These are phyloP conservation scores for Calyptommatus sinebrachiatus DNA, from an alignment of 2,113 vertebrate genomes.

Conservation along the genomic window DNA sequence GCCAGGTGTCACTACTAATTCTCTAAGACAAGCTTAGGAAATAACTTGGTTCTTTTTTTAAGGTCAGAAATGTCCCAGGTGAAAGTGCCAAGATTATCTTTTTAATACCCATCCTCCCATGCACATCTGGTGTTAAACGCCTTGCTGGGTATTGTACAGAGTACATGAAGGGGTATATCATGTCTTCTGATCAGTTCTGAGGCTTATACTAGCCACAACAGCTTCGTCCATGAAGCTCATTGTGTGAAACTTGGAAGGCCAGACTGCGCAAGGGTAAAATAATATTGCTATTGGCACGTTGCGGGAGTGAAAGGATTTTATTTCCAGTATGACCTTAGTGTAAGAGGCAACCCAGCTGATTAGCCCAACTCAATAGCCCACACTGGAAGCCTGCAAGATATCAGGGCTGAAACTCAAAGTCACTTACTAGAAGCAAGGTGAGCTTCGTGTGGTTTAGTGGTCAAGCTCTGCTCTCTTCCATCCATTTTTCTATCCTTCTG, in stretches of 20 bases:
- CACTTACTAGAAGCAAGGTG: neutral
- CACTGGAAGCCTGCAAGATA: neutral
- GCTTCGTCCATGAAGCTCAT: neutral
- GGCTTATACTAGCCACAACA: neutral
- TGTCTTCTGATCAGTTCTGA: neutral
- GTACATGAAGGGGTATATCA: neutral
- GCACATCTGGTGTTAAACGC: too few species aligned
- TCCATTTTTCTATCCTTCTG: neutral
- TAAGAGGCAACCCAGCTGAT: neutral
- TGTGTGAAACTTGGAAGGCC: neutral
- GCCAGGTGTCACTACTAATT: too few species aligned
- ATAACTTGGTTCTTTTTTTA: too few species aligned
- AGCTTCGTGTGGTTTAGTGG: neutral
- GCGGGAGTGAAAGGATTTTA: neutral
- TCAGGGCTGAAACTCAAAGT: neutral
- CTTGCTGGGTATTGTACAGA: too few species aligned
- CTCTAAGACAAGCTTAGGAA: too few species aligned
- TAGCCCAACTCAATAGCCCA: neutral
- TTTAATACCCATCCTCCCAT: too few species aligned
- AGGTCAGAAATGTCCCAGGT: too few species aligned
- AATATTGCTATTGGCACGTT: neutral
- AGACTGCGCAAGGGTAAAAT: neutral
- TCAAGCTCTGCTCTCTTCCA: neutral
- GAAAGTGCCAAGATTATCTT: too few species aligned
- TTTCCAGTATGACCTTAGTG: neutral